Evolutionary conservation across 2,797 vertebrate genomes (phyloP).

Genomic region (Anguilla anguilla): DNA sequence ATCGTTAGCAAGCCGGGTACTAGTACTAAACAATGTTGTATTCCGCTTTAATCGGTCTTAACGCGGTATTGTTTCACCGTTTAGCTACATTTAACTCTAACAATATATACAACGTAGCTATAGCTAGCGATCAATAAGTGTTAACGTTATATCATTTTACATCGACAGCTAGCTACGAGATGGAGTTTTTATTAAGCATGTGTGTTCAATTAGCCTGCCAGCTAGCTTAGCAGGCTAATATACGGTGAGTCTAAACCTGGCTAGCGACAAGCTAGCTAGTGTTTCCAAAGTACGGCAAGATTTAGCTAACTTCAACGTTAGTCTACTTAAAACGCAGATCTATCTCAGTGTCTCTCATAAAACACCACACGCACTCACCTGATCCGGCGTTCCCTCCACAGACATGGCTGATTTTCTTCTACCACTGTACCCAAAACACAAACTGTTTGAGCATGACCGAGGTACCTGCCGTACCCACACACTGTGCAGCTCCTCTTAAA

Average conservation of each 20-base stretch:
- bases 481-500: not conserved
- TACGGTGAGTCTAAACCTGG: not conserved
- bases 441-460: not conserved
- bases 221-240: not conserved
- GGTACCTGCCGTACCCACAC: not conserved
- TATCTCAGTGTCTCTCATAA: not conserved
- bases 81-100: not conserved
- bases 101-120: no score
- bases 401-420: slow-evolving; percentile 73
- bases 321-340: not conserved
- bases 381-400: slow-evolving; percentile 80
- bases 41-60: no score
- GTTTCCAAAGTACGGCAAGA: not conserved
- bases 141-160: not conserved
- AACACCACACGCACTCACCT: slow-evolving; percentile 74
- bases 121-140: not conserved
- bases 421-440: slow-evolving; percentile 2
- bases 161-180: not conserved
- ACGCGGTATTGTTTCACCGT: not conserved
- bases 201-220: not conserved
- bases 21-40: no score
- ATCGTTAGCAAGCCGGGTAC: no score
- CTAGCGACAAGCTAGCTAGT: not conserved
- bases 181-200: not conserved
- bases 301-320: not conserved